These are phyloP conservation scores for Elephas maximus DNA, from an alignment of 2,113 vertebrate species.

Conservation along the genomic window DNA sequence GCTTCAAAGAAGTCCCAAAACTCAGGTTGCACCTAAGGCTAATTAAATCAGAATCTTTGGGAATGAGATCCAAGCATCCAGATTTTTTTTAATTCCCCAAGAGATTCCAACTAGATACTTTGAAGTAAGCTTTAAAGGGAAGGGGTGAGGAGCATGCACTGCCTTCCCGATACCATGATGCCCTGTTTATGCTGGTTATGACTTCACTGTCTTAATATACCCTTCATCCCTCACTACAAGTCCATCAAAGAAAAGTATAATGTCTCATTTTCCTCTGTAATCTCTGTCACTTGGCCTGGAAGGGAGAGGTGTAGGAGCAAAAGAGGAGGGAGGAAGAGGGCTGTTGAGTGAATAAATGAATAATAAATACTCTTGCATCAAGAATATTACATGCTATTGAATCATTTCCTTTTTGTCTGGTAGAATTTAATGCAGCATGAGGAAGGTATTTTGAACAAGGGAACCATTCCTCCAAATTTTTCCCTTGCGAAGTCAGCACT, in stretches of 20 bases:
- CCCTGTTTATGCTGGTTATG: not conserved
- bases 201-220: not conserved
- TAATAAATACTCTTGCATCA: not conserved
- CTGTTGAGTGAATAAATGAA: not conserved
- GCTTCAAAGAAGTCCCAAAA: not conserved
- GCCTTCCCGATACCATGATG: not conserved
- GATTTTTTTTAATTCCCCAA: not conserved
- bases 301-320: not conserved
- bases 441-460: not conserved
- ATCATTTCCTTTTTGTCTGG: not conserved
- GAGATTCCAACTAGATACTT: not conserved
- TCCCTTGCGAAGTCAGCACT: not conserved
- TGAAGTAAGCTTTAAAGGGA: not conserved
- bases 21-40: not conserved
- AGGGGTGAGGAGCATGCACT: not conserved
- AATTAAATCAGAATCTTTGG: not conserved
- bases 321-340: not conserved
- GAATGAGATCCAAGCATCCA: not conserved
- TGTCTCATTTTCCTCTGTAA: not conserved
- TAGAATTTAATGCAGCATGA: not conserved
- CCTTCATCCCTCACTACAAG: too few species aligned
- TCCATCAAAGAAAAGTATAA: too few species aligned
- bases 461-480: not conserved
- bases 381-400: not conserved
- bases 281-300: not conserved